phyloP scores from a whole-genome alignment of 1,140 invertebrate species.

The Drosophila watanabei region DNA sequence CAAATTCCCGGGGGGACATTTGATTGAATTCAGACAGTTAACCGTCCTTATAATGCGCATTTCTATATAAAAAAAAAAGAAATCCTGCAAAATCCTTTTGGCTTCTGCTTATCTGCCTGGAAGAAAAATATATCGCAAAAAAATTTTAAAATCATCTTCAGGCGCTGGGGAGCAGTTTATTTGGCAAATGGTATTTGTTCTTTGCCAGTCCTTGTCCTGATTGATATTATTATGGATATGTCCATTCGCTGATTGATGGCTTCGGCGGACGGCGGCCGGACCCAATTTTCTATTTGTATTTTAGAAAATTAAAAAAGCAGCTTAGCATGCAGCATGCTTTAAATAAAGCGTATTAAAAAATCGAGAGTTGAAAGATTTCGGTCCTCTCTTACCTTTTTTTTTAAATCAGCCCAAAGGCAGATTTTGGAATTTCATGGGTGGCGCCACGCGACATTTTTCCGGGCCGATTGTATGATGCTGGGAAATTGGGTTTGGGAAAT shows the following conservation, averaged over 20 bases:
- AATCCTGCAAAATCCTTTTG: conserved; percentile 37
- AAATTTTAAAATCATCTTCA: conserved; percentile 70
- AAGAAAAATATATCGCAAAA: conserved; percentile 73
- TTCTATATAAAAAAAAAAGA: conserved; percentile 47
- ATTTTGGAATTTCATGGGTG: conserved; percentile 51
- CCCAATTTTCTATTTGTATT: conserved; percentile 53
- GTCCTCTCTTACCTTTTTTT: conserved; percentile 9
- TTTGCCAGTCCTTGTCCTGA: conserved; percentile 59
- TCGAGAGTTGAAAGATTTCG: conserved; percentile 43
- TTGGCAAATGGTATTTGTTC: conserved; percentile 81
- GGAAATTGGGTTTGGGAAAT: neutral
- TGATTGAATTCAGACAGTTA: conserved; percentile 80
- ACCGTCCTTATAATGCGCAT: conserved; percentile 71
- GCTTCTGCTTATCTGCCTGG: conserved; percentile 66
- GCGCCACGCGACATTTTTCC: conserved; percentile 80
- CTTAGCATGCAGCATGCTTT: conserved; percentile 64
- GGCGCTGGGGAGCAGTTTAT: conserved; percentile 56
- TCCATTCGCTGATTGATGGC: conserved; percentile 66
- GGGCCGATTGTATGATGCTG: conserved; percentile 50
- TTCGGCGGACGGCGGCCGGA: conserved; percentile 57
- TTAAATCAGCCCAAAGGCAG: conserved; percentile 30
- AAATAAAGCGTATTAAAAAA: conserved; percentile 66
- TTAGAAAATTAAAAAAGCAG: conserved; percentile 79
- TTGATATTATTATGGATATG: conserved; percentile 71
- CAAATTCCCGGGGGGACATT: conserved; percentile 80